These are phyloP conservation scores for Polymixis flavicincta DNA, from an alignment of 2,888 invertebrate genomes.

Conservation along the genomic window DNA sequence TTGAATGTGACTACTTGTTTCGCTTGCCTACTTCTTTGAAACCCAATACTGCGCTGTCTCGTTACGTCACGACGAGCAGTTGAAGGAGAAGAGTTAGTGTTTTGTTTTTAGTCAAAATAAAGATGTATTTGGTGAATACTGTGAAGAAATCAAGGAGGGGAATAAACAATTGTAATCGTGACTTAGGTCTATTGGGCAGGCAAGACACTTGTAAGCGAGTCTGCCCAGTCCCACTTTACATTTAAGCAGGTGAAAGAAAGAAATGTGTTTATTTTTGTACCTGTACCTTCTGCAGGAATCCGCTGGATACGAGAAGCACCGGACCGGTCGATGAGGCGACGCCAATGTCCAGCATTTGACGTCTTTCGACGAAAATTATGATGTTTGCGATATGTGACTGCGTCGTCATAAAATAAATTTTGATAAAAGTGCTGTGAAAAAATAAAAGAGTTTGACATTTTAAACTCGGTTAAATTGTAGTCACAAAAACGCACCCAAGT, in stretches of 20 bases:
- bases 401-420: neutral
- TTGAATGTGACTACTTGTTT: slow-evolving; percentile 30
- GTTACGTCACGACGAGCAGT: slow-evolving; percentile 5
- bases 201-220: neutral
- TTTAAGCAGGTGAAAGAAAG: neutral
- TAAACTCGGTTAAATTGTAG: neutral
- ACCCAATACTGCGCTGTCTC: slow-evolving; percentile 33
- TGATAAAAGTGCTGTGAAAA: neutral
- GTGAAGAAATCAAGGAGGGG: neutral
- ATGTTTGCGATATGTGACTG: neutral
- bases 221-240: neutral
- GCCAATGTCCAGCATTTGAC: neutral
- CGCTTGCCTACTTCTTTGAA: slow-evolving; percentile 47
- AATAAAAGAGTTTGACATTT: neutral
- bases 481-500: too few relatives aligned
- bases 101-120: neutral
- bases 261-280: neutral
- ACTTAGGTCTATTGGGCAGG: neutral
- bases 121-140: neutral
- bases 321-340: neutral
- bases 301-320: neutral
- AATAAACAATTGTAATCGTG: neutral
- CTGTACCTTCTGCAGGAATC: neutral
- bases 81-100: neutral
- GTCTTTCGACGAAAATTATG: neutral